Percentiles rank a stretch among this genome's conserved stretches.
Conservation (phyloP, 2,113 vertebrate species). For the Aldabrachelys gigantea region DNA sequence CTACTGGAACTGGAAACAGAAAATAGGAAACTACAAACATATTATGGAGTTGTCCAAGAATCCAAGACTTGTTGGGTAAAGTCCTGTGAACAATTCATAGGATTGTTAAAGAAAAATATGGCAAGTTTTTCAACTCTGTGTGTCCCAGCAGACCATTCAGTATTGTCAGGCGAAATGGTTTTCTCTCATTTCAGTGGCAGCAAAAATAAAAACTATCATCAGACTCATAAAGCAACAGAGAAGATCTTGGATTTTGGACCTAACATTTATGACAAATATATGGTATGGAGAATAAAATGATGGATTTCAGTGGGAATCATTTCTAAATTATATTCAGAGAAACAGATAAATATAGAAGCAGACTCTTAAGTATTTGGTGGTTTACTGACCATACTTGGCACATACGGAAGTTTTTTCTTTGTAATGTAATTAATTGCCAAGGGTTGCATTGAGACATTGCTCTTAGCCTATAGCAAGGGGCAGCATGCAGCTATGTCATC, state of each 20-base stretch:
- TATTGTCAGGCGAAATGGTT: neutral
- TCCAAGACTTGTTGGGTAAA: neutral
- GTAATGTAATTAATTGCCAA: neutral
- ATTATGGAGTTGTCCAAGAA: neutral
- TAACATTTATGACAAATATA: neutral
- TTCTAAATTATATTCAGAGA: neutral
- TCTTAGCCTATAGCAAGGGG: neutral
- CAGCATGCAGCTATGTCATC: neutral
- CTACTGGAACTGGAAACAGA: neutral
- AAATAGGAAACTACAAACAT: neutral
- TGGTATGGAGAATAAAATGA: neutral
- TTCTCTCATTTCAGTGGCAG: neutral
- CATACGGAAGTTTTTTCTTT: neutral
- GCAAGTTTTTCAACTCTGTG: neutral
- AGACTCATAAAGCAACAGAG: neutral
- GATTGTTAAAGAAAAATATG: neutral
- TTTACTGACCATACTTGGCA: neutral
- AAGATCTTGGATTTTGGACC: neutral
- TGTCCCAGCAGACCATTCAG: neutral
- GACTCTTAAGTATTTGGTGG: neutral
- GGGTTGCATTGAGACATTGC: neutral
- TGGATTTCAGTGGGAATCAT: neutral
- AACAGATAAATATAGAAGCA: neutral
- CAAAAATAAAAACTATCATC: neutral
- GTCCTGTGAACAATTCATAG: neutral